These are phyloP conservation scores for Trinorchestia longiramus DNA, from an alignment of 1,140 invertebrate genomes.

Conservation along the genomic window DNA sequence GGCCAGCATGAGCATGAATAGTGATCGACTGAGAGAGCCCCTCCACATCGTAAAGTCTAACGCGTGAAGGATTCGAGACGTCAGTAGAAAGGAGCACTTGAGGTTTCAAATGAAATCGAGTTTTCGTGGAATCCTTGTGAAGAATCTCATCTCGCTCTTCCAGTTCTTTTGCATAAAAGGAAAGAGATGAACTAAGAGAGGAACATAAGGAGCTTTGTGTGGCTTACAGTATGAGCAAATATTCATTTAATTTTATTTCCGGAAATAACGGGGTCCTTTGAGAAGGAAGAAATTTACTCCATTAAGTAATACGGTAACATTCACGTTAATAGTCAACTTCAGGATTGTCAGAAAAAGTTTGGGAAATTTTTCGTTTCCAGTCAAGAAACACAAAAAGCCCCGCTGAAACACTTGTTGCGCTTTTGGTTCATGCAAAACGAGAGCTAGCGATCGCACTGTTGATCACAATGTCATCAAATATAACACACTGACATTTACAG, in stretches of 20 bases:
- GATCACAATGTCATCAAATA: no score
- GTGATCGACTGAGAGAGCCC: background rate
- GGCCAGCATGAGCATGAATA: slow-evolving; percentile 6
- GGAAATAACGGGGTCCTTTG: background rate
- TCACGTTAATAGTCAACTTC: background rate
- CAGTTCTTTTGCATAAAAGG: background rate
- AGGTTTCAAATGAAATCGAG: background rate
- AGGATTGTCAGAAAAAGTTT: background rate
- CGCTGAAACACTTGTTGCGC: background rate
- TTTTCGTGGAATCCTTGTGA: background rate
- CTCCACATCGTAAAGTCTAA: background rate
- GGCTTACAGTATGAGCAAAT: background rate
- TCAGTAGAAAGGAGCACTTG: background rate
- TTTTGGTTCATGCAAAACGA: no score
- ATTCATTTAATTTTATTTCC: background rate
- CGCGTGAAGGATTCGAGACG: background rate
- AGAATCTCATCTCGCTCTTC: background rate
- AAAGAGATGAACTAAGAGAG: background rate
- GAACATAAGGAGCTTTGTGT: background rate
- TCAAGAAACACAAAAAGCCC: background rate
- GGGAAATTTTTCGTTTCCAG: background rate
- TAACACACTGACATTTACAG: no score
- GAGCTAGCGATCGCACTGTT: no score
- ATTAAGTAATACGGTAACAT: background rate
- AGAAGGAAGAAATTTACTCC: background rate